Conservation (phyloP, 1,140 invertebrate species). For the Teleopsis dalmanni region DNA sequence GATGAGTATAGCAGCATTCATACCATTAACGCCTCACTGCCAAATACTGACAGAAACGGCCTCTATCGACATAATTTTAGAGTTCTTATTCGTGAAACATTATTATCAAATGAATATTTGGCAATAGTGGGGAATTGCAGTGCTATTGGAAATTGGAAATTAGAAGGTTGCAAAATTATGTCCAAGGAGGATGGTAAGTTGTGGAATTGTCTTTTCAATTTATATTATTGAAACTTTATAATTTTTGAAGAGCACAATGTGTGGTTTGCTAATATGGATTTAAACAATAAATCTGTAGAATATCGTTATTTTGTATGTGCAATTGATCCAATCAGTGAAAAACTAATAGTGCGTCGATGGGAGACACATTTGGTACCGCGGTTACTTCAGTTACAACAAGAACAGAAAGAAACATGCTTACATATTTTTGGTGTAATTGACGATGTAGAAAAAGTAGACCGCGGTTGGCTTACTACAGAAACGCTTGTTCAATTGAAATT, state of each 20-base stretch:
- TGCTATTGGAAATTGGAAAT: slow-evolving; percentile 47
- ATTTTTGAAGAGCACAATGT: slow-evolving; percentile 35
- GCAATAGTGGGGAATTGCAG: slow-evolving; percentile 47
- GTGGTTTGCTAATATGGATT: slow-evolving; percentile 51
- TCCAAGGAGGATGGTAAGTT: slow-evolving; percentile 29
- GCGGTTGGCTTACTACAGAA: slow-evolving; percentile 83
- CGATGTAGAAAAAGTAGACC: slow-evolving; percentile 57
- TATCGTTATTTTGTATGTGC: slow-evolving; percentile 75
- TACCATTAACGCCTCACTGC: too few relatives aligned
- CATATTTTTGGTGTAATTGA: slow-evolving; percentile 61
- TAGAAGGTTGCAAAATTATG: slow-evolving; percentile 46
- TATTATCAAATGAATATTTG: slow-evolving; percentile 44
- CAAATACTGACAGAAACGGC: too few relatives aligned
- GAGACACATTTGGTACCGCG: slow-evolving; percentile 73
- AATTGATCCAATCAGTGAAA: slow-evolving; percentile 48
- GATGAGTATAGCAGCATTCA: too few relatives aligned
- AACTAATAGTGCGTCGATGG: slow-evolving; percentile 68
- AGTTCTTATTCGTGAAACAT: too few relatives aligned
- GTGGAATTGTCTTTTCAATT: too few relatives aligned
- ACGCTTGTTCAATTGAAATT: slow-evolving; percentile 81
- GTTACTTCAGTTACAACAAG: slow-evolving; percentile 36
- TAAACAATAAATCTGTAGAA: slow-evolving; percentile 56
- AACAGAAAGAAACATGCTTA: slow-evolving; percentile 30
- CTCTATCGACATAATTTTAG: too few relatives aligned
- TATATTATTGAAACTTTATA: slow-evolving; percentile 12